These are phyloP conservation scores for Alosa sapidissima DNA, from an alignment of 2,797 vertebrate species.

Conservation along the genomic window DNA sequence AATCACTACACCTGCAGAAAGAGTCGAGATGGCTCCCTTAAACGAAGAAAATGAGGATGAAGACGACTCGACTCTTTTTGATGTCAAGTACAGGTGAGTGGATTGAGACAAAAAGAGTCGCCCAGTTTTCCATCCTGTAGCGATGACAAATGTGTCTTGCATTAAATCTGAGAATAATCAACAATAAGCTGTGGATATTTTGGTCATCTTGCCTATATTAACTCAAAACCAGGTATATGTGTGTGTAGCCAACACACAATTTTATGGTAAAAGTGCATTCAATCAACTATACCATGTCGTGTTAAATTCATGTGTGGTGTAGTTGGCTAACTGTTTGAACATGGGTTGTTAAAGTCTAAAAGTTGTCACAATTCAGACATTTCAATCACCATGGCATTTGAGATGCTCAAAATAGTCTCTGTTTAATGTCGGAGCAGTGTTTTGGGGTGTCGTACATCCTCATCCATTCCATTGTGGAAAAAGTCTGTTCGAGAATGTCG, in stretches of 20 bases:
- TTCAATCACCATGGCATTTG: background rate
- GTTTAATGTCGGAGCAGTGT: too few species aligned
- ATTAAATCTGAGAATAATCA: background rate
- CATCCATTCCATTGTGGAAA: background rate
- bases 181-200: background rate
- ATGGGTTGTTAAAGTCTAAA: background rate
- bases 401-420: background rate
- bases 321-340: too few species aligned
- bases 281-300: too few species aligned
- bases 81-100: slow-evolving; percentile 92
- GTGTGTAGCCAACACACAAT: too few species aligned
- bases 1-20: slow-evolving; percentile 92
- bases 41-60: slow-evolving; percentile 93
- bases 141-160: background rate
- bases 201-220: background rate
- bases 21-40: slow-evolving; percentile 94
- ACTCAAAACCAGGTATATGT: too few species aligned
- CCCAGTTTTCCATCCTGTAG: background rate
- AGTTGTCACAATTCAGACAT: background rate
- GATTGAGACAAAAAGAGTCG: background rate
- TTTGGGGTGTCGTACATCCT: too few species aligned
- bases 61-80: slow-evolving; percentile 92
- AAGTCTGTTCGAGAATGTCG: slow-evolving; percentile 47
- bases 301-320: too few species aligned
- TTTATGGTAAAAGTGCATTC: too few species aligned